Evolutionary conservation across 2,113 vertebrate species (phyloP).

Genomic region (Pollimyrus isidori): DNA sequence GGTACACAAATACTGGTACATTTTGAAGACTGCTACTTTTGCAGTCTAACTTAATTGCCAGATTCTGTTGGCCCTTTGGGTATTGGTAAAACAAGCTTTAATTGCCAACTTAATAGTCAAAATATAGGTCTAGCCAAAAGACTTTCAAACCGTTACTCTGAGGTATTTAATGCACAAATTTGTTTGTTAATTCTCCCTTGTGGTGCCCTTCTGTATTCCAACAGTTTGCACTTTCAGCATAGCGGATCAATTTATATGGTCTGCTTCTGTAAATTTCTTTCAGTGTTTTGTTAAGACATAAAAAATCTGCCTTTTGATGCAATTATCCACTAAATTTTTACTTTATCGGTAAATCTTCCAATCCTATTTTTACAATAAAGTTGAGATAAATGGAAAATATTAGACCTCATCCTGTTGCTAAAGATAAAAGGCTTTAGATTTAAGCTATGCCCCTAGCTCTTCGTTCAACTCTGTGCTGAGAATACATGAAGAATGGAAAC

Average conservation of each 20-base stretch:
- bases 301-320: neutral
- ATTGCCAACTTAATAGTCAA: neutral
- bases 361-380: conserved; percentile 3
- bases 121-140: neutral
- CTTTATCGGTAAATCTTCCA: neutral
- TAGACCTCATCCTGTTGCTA: neutral
- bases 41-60: neutral
- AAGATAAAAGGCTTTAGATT: conserved; percentile 5
- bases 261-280: neutral
- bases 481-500: conserved; percentile 11
- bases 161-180: neutral
- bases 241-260: neutral
- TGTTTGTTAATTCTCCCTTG: neutral
- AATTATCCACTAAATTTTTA: neutral
- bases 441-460: neutral
- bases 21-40: neutral
- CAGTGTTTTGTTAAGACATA: neutral
- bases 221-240: neutral
- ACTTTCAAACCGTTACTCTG: neutral
- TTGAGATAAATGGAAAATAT: conserved; percentile 19
- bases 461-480: conserved; percentile 6
- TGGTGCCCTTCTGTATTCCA: neutral
- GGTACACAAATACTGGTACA: neutral
- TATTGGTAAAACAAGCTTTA: neutral
- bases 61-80: neutral